Conservation (phyloP, 2,797 vertebrate species). For the Thamnophis elegans region DNA sequence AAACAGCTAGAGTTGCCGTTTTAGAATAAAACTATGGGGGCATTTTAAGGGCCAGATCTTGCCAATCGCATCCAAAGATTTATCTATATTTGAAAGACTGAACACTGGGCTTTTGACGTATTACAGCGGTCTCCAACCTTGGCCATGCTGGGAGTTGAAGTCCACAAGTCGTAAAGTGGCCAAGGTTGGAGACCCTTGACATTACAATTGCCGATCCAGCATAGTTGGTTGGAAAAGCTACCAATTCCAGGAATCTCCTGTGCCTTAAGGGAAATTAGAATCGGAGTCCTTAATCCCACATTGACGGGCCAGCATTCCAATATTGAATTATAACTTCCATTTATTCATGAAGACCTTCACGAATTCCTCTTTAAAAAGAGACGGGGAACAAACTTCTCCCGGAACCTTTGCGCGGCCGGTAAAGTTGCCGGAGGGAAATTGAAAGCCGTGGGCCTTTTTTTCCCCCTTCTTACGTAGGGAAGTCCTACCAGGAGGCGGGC, state of each 20-base stretch:
- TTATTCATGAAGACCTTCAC: too few species aligned
- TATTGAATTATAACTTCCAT: not conserved
- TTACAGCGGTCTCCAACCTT: too few species aligned
- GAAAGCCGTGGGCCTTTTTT: rapidly evolving
- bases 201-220: not conserved
- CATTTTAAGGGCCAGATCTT: not conserved
- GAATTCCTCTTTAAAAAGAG: too few species aligned
- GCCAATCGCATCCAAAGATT: not conserved
- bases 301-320: not conserved
- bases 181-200: too few species aligned
- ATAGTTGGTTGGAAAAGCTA: not conserved
- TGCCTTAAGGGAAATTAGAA: too few species aligned
- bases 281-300: too few species aligned
- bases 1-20: not conserved
- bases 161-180: too few species aligned
- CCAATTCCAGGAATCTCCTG: too few species aligned
- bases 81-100: not conserved
- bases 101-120: not conserved
- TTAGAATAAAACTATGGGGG: not conserved
- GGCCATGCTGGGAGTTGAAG: too few species aligned
- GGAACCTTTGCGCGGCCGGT: not conserved
- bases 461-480: rapidly evolving
- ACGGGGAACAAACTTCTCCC: not conserved
- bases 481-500: not conserved
- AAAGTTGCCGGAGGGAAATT: not conserved